Conservation (phyloP, 2,888 invertebrate species). For the Melinaea marsaeus region DNA sequence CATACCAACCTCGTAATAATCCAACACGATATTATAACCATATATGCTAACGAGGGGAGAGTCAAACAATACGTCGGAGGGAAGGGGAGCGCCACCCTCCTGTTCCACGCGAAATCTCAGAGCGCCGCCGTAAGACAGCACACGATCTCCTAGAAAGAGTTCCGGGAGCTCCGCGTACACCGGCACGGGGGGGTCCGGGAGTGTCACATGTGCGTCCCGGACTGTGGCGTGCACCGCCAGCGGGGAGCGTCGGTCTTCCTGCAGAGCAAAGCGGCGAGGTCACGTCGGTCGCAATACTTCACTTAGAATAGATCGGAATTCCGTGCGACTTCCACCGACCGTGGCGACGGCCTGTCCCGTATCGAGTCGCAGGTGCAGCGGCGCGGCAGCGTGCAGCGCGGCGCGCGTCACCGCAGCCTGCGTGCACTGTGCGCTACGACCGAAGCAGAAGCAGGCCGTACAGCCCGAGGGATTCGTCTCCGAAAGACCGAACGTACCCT, state of each 20-base stretch:
- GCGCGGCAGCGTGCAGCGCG: conserved; percentile 81
- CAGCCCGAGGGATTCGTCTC: conserved; percentile 90
- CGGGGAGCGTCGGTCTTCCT: conserved; percentile 65
- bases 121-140: conserved; percentile 94
- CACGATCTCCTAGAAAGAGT: conserved; percentile 90
- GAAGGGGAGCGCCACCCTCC: conserved; percentile 78
- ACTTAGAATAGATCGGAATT: no score
- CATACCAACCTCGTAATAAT: conserved; percentile 79
- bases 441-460: conserved; percentile 97
- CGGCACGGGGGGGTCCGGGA: conserved; percentile 78
- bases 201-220: conserved; percentile 58
- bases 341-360: conserved; percentile 35
- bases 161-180: conserved; percentile 90
- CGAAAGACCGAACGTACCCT: conserved; percentile 91
- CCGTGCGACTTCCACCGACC: conserved; percentile 12
- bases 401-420: conserved; percentile 91
- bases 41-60: conserved; percentile 91
- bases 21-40: conserved; percentile 85
- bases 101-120: conserved; percentile 87
- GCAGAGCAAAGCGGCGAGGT: no score
- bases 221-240: conserved; percentile 62
- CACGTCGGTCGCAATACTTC: no score
- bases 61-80: conserved; percentile 74
- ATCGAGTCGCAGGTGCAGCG: conserved; percentile 69
- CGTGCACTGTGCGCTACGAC: conserved; percentile 86